Percentiles rank a stretch among this genome's conserved stretches.
Conservation (phyloP, 2,113 vertebrate species). For the Petroica traversi region DNA sequence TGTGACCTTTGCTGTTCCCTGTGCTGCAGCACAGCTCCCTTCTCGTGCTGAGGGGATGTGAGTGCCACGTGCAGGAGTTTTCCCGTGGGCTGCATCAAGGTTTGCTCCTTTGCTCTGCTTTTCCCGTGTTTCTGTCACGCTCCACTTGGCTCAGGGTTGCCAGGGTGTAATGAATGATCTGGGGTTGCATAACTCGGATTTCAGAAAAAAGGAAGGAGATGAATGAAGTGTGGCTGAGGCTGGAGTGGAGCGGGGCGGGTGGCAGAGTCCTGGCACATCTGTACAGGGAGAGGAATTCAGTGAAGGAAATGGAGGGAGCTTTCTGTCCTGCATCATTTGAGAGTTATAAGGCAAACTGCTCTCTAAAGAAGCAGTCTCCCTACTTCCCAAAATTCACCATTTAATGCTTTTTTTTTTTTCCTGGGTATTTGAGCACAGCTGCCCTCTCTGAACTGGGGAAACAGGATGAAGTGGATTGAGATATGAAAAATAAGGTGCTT, state of each 20-base stretch:
- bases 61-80: neutral
- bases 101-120: neutral
- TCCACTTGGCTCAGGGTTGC: neutral
- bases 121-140: neutral
- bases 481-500: neutral
- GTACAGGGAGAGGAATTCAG: neutral
- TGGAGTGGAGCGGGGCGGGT: neutral
- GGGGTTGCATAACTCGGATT: neutral
- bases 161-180: neutral
- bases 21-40: neutral
- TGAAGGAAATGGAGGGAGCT: neutral
- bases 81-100: neutral
- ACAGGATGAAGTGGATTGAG: neutral
- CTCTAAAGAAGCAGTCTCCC: neutral
- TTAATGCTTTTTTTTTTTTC: neutral
- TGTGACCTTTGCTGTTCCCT: neutral
- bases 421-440: neutral
- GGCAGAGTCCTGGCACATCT: neutral
- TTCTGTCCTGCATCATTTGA: neutral
- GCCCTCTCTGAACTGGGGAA: neutral
- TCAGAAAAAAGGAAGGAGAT: neutral
- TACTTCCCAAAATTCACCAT: neutral
- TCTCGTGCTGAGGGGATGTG: neutral
- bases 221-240: neutral
- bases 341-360: neutral